Conservation (phyloP, 2,797 vertebrate species). For the Sylvilagus floridanus region DNA sequence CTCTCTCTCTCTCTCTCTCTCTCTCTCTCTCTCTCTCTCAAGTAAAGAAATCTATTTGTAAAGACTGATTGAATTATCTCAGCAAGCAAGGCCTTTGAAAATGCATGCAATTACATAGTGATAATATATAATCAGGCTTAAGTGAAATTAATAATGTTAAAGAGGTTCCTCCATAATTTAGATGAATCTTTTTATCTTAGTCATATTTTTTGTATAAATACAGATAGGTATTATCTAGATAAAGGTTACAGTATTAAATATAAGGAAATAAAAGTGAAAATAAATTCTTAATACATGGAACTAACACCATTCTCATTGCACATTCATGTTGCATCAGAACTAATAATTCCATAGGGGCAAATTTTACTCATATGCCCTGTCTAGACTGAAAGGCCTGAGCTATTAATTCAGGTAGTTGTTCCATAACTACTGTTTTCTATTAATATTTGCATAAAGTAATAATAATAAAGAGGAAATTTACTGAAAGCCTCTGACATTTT, state of each 20-base stretch:
- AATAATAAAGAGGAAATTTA: constrained; percentile 75
- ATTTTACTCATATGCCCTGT: constrained; percentile 10
- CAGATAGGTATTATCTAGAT: background rate
- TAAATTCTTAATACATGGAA: background rate
- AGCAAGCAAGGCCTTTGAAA: background rate
- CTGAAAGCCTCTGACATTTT: constrained; percentile 59
- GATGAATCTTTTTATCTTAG: background rate
- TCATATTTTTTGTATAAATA: constrained; percentile 14
- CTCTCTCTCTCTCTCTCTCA: too few species aligned
- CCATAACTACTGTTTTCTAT: constrained; percentile 48
- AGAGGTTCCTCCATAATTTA: background rate
- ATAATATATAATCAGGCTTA: background rate
- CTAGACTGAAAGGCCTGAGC: background rate
- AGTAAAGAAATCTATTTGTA: too few species aligned
- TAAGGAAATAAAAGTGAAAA: constrained; percentile 21
- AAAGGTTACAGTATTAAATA: constrained; percentile 48
- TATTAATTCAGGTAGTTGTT: constrained; percentile 54
- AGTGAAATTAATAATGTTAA: constrained; percentile 27
- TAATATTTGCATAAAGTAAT: constrained; percentile 76
- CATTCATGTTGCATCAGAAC: background rate
- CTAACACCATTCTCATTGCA: background rate
- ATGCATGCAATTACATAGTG: background rate
- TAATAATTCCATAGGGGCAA: background rate
- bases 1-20: too few species aligned
- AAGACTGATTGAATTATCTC: constrained; percentile 24